These are phyloP conservation scores for Coptotermes formosanus DNA, from an alignment of 1,140 invertebrate genomes.

Conservation along the genomic window DNA sequence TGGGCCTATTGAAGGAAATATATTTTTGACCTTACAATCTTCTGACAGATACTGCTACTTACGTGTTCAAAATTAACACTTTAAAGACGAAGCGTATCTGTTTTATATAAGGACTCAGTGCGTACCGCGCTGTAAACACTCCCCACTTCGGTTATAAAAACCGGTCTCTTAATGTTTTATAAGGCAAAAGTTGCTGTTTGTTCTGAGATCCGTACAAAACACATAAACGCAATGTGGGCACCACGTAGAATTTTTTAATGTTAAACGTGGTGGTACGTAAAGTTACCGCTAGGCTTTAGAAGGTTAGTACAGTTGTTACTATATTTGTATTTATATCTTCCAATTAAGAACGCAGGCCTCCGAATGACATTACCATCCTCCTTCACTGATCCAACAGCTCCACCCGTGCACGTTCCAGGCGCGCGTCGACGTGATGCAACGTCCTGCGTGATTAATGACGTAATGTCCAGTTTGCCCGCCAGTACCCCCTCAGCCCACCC, in stretches of 20 bases:
- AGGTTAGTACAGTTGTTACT: background rate
- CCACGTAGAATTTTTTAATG: too few relatives aligned
- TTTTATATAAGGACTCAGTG: too few relatives aligned
- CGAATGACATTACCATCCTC: background rate
- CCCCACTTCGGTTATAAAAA: too few relatives aligned
- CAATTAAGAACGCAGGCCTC: background rate
- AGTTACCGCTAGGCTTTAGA: too few relatives aligned
- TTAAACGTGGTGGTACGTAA: too few relatives aligned
- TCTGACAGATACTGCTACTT: background rate
- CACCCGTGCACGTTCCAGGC: background rate
- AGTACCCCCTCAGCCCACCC: background rate
- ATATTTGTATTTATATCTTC: background rate
- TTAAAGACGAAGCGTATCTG: too few relatives aligned
- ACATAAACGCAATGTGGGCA: too few relatives aligned
- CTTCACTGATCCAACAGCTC: background rate
- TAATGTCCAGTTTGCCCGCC: background rate
- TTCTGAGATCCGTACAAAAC: too few relatives aligned
- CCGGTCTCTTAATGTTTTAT: too few relatives aligned
- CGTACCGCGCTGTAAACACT: too few relatives aligned
- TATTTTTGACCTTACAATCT: background rate
- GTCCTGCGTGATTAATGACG: conserved; percentile 7
- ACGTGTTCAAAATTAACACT: background rate
- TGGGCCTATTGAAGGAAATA: background rate
- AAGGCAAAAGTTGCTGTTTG: too few relatives aligned
- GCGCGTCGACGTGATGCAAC: background rate